phyloP scores from a whole-genome alignment of 2,113 vertebrate genomes.

The Chrysemys picta region DNA sequence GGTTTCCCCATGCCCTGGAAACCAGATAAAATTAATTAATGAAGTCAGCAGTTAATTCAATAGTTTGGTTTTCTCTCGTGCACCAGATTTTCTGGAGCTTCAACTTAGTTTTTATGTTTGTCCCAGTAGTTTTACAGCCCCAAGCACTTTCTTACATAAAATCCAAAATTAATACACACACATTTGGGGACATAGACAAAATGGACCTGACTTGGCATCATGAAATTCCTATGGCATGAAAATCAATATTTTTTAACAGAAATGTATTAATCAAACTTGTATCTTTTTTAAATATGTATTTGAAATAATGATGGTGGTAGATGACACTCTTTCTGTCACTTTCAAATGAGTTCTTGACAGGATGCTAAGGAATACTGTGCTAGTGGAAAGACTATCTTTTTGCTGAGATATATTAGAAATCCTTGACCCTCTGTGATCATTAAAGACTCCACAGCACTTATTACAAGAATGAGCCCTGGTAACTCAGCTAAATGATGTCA shows the following conservation, averaged over 20 bases:
- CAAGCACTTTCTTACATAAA: background rate
- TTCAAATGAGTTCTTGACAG: background rate
- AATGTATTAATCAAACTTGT: background rate
- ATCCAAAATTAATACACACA: background rate
- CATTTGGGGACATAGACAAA: background rate
- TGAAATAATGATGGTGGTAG: background rate
- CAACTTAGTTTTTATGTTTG: background rate
- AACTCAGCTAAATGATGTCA: background rate
- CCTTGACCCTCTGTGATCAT: background rate
- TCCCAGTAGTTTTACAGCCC: background rate
- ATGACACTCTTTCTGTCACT: background rate
- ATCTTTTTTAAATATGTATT: background rate
- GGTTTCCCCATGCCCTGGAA: background rate
- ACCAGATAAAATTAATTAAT: background rate
- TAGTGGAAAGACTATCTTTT: background rate
- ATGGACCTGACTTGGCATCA: fast-evolving
- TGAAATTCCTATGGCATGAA: background rate
- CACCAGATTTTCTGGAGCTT: background rate
- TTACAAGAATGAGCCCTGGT: background rate
- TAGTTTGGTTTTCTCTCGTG: background rate
- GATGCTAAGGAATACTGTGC: background rate
- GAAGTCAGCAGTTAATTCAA: background rate
- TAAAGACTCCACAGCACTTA: background rate
- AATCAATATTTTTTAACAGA: background rate
- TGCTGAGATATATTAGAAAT: background rate